A percentile compares a stretch with the other conserved stretches of the same genome.
Conservation (phyloP, 1,140 invertebrate genomes). For the Drosophila navojoa region DNA sequence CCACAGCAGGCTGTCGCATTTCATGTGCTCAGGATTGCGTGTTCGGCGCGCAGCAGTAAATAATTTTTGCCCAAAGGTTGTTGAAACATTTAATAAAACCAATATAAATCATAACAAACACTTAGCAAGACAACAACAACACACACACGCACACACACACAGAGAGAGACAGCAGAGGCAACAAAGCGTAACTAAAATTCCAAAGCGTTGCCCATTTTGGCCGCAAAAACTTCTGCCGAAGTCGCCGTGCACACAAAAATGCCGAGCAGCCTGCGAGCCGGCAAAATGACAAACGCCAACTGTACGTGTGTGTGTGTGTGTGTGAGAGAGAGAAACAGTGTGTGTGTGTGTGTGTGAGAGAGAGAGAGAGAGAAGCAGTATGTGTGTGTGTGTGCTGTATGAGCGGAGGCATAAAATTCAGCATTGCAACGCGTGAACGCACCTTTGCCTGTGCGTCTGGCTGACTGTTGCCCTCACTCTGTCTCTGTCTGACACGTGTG, state of each 20-base stretch:
- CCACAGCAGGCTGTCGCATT: constrained; percentile 13
- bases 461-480: constrained; percentile 1
- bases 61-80: constrained; percentile 80
- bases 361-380: neutral
- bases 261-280: constrained; percentile 49
- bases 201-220: constrained; percentile 78
- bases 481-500: constrained; percentile 18
- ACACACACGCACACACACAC: constrained; percentile 3
- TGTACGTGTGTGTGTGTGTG: constrained; percentile 9
- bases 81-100: constrained; percentile 83
- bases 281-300: constrained; percentile 48
- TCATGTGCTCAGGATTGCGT: constrained; percentile 50
- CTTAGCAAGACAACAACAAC: constrained; percentile 69
- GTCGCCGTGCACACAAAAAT: constrained; percentile 56
- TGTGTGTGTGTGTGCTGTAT: constrained; percentile 9
- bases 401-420: constrained; percentile 22
- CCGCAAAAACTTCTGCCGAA: constrained; percentile 69
- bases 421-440: constrained; percentile 80
- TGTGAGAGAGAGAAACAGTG: neutral
- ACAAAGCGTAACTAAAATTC: constrained; percentile 81
- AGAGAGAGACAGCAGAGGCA: constrained; percentile 35
- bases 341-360: constrained; percentile 13
- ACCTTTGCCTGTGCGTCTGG: constrained; percentile 52
- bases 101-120: constrained; percentile 82
- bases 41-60: constrained; percentile 64